These are phyloP conservation scores for Emydocephalus ijimae DNA, from an alignment of 2,113 vertebrate species.

Conservation along the genomic window DNA sequence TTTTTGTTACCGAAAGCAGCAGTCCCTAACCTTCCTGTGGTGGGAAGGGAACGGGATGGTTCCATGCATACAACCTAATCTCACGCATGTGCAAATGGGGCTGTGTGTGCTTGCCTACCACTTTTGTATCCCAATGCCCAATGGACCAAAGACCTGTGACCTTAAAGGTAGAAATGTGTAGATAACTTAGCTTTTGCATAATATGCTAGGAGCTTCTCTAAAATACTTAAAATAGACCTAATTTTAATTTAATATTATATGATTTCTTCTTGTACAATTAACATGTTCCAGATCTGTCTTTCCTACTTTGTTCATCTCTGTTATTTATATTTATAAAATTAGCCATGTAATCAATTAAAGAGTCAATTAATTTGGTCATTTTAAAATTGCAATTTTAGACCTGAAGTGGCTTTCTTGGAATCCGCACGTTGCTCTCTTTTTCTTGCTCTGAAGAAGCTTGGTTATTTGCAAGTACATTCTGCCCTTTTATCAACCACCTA, in stretches of 20 bases:
- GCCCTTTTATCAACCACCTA: slow-evolving; percentile 57
- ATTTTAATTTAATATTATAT: neutral
- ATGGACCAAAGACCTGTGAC: neutral
- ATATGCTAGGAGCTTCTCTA: neutral
- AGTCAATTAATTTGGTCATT: neutral
- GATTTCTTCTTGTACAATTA: neutral
- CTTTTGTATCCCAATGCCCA: neutral
- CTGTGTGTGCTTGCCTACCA: neutral
- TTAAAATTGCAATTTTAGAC: slow-evolving; percentile 60
- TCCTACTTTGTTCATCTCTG: neutral
- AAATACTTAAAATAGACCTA: neutral
- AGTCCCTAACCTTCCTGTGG: too few relatives aligned
- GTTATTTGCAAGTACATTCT: slow-evolving; percentile 62
- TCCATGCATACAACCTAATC: neutral
- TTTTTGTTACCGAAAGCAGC: neutral
- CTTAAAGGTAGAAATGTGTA: neutral
- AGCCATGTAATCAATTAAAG: neutral
- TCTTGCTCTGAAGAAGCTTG: slow-evolving; percentile 59
- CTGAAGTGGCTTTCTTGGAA: slow-evolving; percentile 73
- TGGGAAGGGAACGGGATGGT: neutral
- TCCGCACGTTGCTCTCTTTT: slow-evolving; percentile 73
- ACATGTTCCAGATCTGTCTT: neutral
- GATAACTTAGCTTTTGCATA: neutral
- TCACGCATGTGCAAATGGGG: neutral
- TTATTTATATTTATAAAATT: neutral